Conservation (phyloP, 2,797 vertebrate genomes). For the Poecilia picta region DNA sequence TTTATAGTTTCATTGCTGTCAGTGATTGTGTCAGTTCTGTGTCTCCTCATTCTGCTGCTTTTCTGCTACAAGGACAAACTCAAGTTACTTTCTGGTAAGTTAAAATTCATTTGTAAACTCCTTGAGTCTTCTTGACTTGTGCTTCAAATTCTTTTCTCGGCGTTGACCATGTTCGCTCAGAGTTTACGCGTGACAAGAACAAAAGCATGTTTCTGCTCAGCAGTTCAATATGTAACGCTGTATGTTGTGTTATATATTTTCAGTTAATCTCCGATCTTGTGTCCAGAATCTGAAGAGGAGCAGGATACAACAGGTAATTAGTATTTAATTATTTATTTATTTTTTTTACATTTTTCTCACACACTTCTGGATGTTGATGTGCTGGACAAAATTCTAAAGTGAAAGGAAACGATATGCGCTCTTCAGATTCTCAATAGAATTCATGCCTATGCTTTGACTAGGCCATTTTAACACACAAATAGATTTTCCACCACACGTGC, state of each 20-base stretch:
- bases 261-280: constrained; percentile 83
- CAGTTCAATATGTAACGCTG: constrained; percentile 10
- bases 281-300: constrained; percentile 85
- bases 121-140: not conserved
- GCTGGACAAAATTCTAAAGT: not conserved
- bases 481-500: not conserved
- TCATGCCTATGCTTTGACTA: not conserved
- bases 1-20: constrained; percentile 79
- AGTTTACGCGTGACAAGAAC: not conserved
- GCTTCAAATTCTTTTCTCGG: not conserved
- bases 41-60: constrained; percentile 79
- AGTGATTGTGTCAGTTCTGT: constrained; percentile 77
- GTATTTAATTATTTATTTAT: not conserved
- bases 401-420: not conserved
- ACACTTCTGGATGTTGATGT: not conserved
- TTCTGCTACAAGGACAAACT: constrained; percentile 86
- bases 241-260: constrained; percentile 29
- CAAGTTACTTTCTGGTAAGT: constrained; percentile 80
- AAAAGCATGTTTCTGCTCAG: not conserved
- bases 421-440: not conserved
- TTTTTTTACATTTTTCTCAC: not conserved
- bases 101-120: not conserved
- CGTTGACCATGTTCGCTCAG: not conserved
- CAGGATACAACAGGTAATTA: constrained; percentile 81
- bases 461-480: not conserved